Evolutionary conservation across 2,797 vertebrate species (phyloP), one percentile per base, ranked within the genome.

Genomic region (Pseudochirops corinnae): DNA sequence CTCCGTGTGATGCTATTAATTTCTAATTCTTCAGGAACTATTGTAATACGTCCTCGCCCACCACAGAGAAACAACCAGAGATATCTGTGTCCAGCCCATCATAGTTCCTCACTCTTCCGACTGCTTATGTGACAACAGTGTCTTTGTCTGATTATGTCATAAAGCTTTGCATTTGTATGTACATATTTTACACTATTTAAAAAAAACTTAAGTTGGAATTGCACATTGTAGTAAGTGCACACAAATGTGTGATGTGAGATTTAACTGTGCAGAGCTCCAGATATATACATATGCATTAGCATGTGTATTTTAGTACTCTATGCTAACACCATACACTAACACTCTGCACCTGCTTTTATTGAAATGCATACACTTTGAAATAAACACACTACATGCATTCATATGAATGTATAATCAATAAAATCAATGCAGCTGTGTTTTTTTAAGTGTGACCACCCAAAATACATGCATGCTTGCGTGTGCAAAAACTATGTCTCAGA

Each of bases 291-390:
- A 98, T 94, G 97, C 97, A 98, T 98, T 93, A 97, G 98, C 96
- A 74, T 98, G 97, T 94, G 96, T 96, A 97, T 98, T 97, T 98
- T 96, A 93, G 52, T 97, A 92, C 97, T 90, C 97, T 93, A 93
- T 90, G 93, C 97, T 96, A 96, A 98, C 97, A 96, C 96, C 96
- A 97, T 92, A 95, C 95, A 97, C 96, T 91, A 95, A 97, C 94
- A 62, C 90, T 96, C 97, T 97, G 98, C 98, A 98, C 97, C 98
- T 98, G 98, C 97, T 98, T 98, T 98, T 98, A 98, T 92, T 97
- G 98, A 98, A 98, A 98, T 97, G 96, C 97, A 96, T 94, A 96
- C 95, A 97, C 95, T 97, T 95, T 91, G 96, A 97, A 97, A 97
- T 97, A 97, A 97, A 98, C 97, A 98, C 97, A 97, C 97, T 96